phyloP scores from a whole-genome alignment of 1,140 invertebrate genomes.

The Hylaeus volcanicus region DNA sequence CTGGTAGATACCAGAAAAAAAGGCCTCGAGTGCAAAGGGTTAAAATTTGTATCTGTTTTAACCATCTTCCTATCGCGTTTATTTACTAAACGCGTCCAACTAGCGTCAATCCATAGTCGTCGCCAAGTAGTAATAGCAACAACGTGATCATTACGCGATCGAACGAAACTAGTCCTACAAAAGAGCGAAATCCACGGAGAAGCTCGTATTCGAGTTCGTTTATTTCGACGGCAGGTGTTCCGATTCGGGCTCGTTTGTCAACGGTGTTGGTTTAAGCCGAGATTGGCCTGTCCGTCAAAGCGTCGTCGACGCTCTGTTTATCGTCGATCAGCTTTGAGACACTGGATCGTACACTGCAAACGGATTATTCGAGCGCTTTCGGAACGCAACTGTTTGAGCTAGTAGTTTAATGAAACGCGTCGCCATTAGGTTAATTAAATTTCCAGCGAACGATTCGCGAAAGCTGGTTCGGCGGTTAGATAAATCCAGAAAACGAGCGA shows the following conservation, averaged over 20 bases:
- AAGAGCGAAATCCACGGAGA: no score
- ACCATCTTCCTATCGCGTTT: no score
- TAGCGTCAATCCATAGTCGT: neutral
- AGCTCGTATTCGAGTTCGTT: neutral
- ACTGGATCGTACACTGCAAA: neutral
- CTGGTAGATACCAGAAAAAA: no score
- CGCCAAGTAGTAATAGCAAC: no score
- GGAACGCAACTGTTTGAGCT: neutral
- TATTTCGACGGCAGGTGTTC: neutral
- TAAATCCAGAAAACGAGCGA: no score
- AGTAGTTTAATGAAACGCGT: neutral
- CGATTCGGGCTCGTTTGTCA: slow-evolving; percentile 10
- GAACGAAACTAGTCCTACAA: neutral
- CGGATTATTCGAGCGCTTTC: neutral
- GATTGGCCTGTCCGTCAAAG: slow-evolving; percentile 6
- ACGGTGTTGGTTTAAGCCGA: slow-evolving; percentile 6
- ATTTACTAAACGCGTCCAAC: no score
- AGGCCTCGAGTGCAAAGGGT: no score
- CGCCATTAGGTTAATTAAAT: neutral
- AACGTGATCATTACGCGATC: neutral
- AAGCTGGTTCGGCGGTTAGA: no score
- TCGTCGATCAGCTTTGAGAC: slow-evolving; percentile 12
- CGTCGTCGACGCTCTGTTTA: neutral
- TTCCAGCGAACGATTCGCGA: no score
- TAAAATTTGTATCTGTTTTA: no score